Evolutionary conservation across 2,888 invertebrate genomes (phyloP).

Genomic region (Yponomeuta sedellus): DNA sequence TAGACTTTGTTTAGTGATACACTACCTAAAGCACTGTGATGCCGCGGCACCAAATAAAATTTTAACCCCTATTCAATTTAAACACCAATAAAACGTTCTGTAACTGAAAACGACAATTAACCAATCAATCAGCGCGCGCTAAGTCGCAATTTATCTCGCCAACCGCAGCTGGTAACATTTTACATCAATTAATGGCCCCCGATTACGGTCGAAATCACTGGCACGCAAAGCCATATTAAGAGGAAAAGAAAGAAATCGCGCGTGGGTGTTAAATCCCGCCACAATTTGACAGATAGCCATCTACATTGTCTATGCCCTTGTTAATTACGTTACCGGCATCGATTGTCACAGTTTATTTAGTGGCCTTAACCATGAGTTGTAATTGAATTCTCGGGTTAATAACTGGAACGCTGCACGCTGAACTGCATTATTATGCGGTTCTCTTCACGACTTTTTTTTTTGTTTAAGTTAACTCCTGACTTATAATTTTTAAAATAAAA

Average conservation of each 20-base stretch:
- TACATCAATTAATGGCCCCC: background rate
- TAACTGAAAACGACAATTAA: background rate
- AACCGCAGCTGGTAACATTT: background rate
- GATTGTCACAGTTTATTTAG: constrained; percentile 4
- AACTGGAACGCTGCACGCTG: background rate
- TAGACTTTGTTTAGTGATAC: too few relatives aligned
- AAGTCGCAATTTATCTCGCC: background rate
- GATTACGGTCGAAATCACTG: constrained; percentile 18
- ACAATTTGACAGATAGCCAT: constrained; percentile 39
- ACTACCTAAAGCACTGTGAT: too few relatives aligned
- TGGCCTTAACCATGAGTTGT: background rate
- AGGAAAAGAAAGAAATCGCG: constrained; percentile 40
- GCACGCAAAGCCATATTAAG: constrained; percentile 34
- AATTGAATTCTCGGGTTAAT: background rate
- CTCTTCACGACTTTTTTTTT: too few relatives aligned
- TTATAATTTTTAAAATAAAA: too few relatives aligned
- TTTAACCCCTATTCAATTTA: too few relatives aligned
- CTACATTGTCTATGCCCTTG: constrained; percentile 34
- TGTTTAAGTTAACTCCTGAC: too few relatives aligned
- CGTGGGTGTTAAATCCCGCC: constrained; percentile 53
- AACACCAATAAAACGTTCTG: too few relatives aligned
- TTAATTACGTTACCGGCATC: constrained; percentile 25
- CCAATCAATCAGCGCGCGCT: background rate
- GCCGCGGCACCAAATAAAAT: too few relatives aligned
- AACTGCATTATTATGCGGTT: too few relatives aligned